Percentiles rank a stretch among this genome's conserved stretches.
These are phyloP conservation scores for Steromphala cineraria DNA, from an alignment of 2,888 invertebrate species.

Conservation along the genomic window DNA sequence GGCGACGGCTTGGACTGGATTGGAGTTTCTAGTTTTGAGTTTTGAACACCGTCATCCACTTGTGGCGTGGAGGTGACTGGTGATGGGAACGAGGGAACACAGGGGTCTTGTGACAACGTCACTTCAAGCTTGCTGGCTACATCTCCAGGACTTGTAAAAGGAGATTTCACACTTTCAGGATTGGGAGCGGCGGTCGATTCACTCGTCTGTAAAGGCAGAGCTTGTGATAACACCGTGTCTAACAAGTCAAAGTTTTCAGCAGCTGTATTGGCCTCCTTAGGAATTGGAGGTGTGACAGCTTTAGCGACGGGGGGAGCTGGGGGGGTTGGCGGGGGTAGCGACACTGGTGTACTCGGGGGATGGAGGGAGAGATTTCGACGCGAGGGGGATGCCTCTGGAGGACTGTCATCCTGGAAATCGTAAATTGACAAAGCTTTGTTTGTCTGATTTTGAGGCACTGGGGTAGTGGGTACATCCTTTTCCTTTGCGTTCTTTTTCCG, in stretches of 20 bases:
- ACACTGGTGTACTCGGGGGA: neutral
- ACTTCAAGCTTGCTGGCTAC: neutral
- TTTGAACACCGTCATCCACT: neutral
- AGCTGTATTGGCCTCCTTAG: constrained; percentile 6
- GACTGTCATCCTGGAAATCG: constrained; percentile 58
- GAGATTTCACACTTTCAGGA: neutral
- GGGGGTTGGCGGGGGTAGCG: neutral
- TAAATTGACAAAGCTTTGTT: constrained; percentile 51
- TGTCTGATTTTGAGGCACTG: neutral
- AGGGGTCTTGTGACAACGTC: neutral
- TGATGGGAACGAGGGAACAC: neutral
- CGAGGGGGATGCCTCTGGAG: constrained; percentile 47
- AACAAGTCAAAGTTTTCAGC: constrained; percentile 20
- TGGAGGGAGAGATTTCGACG: constrained; percentile 11
- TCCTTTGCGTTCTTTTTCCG: constrained; percentile 49
- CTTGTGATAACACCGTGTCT: constrained; percentile 22
- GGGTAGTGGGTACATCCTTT: constrained; percentile 12
- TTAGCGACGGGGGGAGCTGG: neutral
- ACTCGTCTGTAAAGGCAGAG: neutral
- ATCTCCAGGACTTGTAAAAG: constrained; percentile 18
- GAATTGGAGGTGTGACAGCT: neutral
- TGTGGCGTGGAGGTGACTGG: neutral
- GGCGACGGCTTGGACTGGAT: constrained; percentile 3
- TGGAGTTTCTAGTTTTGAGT: neutral
- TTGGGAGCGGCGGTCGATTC: neutral